Evolutionary conservation across 2,113 vertebrate genomes (phyloP).

Genomic region (Pedetes capensis): DNA sequence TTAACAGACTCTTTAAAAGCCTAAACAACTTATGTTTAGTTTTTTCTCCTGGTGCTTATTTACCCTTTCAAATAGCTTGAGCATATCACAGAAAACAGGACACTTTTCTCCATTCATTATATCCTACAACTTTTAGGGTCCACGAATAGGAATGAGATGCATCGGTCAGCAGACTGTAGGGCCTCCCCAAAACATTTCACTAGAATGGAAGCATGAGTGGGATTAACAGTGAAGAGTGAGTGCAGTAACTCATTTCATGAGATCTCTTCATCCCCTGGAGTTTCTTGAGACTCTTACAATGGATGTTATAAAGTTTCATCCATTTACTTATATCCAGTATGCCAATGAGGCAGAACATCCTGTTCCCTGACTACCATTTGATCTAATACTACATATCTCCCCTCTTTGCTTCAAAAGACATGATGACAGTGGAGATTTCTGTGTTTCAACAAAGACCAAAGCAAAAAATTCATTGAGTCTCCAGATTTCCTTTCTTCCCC

Average conservation of each 20-base stretch:
- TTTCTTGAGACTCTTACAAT: constrained; percentile 42
- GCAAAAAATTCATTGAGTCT: constrained; percentile 66
- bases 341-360: constrained; percentile 62
- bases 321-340: constrained; percentile 50
- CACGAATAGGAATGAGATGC: constrained; percentile 3
- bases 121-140: not conserved
- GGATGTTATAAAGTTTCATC: constrained; percentile 62
- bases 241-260: not conserved
- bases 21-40: constrained; percentile 20
- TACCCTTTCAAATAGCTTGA: not conserved
- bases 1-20: constrained; percentile 32
- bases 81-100: not conserved
- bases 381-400: constrained; percentile 67
- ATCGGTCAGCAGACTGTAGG: not conserved
- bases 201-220: constrained; percentile 10
- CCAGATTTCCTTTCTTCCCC: constrained; percentile 64
- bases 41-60: not conserved
- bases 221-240: not conserved
- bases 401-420: constrained; percentile 75
- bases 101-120: not conserved
- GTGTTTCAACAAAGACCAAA: constrained; percentile 74
- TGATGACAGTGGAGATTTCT: constrained; percentile 72
- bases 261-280: not conserved
- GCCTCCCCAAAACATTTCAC: not conserved
- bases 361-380: constrained; percentile 68